Base-by-base conservation (phyloP, 1,140 invertebrate species). In the Diorhabda elongata region DNA sequence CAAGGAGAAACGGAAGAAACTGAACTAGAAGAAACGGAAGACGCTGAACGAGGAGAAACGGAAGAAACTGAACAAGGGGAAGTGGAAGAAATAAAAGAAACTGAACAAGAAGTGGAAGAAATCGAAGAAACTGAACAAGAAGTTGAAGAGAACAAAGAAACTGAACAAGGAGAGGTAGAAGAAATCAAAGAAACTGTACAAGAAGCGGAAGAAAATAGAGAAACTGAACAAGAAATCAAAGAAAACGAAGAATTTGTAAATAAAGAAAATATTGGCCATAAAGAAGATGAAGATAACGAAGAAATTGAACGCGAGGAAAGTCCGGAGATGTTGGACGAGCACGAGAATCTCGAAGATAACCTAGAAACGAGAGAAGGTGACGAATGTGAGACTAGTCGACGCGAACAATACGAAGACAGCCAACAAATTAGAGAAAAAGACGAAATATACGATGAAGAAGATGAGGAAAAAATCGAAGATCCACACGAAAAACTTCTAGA, bases 251-350 rank as follows among this genome's bases (percentile, higher is more conserved):
- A 42, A n/a, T 8, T 26, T 41, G 67, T 61, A 57, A 61, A 47
- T 44, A 58, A 65, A 68, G 57, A 64, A 44, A 52, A 42, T 64
- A 26, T 26, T 26, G 26, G 26, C 26, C 26, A 26, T 26, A 58
- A 61, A 26, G 66, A 68, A 41, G 44, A 5, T 45, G 11, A 6
- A 7, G 65, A 63, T n/a, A 52, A 66, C 2, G 58, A 61, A 62
- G 56, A 61, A 42, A 66, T 5, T 41, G 52, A 42, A 43, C 42
- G n/a, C 42, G 59, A 44, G 59, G 44, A 26, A 57, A n/a, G 44
- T n/a, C 45, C 67, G 11, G 4, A 5, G 8, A 56, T 44, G 52
- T 11, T 47, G n/a, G 58, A 67, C 9, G n/a, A 41, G 5, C 65
- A 26, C 41, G 52, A 66, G 11, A n/a, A 41, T 26, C 47, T 42